Evolutionary conservation across 1,140 invertebrate species (phyloP), one percentile per base, ranked within the genome.

Genomic region (Teleopsis dalmanni): DNA sequence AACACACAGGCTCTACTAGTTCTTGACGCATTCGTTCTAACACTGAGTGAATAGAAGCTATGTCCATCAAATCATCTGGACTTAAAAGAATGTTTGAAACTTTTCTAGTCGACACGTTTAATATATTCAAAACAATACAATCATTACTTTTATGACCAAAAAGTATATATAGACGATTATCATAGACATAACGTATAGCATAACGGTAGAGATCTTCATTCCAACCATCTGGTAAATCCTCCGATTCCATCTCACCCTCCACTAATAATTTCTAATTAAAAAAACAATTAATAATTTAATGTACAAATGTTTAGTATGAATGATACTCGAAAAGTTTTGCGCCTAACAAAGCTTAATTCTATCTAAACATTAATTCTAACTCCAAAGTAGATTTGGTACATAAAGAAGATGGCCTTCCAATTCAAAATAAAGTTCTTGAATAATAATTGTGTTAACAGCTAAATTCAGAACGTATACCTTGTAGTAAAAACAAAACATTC

Each of bases 161-260:
- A 2, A 87, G 68, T 55, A 86, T 76, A 60, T 81, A 86, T 3
- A 87, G 62, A 58, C 78, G 75, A 10, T 76, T 77, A 41, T 84
- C 70, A 40, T 76, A 76, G 27, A 83, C 54, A 64, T 88, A 88
- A 53, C 84, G 76, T 8, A 87, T 57, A 1, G 78, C 72, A 63
- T 84, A 86, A 42, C 59, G 59, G 47, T 73, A 77, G 22, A 71
- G 70, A 35, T 71, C 69, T 21, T 76, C 73, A 65, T 81, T 87
- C 86, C 86, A 88, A 46, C 71, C 75, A 43, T 77, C 72, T 5
- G 86, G 84, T 16, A 89, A 65, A 11, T 82, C 54, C 71, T 89
- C 85, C 50, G 74, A 78, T 50, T 78, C 80, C 25, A 63, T 61
- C 59, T 86, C 82, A 52, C 75, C 72, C 19, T 76, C 74, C 42